Percentiles rank a stretch among this genome's conserved stretches.
phyloP scores from a whole-genome alignment of 2,113 vertebrate species.

The Progne subis region DNA sequence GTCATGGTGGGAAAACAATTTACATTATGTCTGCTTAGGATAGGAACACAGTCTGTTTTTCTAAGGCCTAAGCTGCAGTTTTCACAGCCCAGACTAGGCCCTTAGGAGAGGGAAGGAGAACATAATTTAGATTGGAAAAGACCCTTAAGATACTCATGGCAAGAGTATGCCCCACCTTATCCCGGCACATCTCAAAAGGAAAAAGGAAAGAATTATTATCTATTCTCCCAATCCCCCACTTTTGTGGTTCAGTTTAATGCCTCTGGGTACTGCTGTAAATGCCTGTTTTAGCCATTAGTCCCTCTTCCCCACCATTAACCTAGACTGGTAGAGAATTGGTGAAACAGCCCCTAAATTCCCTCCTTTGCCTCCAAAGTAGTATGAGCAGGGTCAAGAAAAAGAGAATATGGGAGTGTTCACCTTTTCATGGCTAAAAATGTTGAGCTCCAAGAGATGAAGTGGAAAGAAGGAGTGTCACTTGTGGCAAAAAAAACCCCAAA shows the following conservation, averaged over 20 bases:
- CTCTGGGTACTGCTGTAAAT: neutral
- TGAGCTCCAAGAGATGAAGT: neutral
- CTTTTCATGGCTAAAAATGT: neutral
- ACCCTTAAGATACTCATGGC: neutral
- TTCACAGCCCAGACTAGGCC: neutral
- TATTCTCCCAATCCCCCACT: neutral
- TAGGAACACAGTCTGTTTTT: neutral
- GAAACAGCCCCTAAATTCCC: neutral
- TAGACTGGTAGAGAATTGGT: neutral
- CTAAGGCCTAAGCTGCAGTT: neutral
- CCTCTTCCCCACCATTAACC: neutral
- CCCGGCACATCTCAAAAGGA: neutral
- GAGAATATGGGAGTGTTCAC: neutral
- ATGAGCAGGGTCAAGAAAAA: neutral
- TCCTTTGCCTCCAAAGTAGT: neutral
- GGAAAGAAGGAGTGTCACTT: neutral
- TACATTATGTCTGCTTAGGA: neutral
- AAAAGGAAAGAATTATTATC: neutral
- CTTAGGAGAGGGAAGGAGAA: neutral
- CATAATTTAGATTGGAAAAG: neutral
- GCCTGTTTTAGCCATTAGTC: neutral
- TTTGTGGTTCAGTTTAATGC: neutral
- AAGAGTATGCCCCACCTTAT: neutral
- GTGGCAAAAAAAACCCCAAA: neutral
- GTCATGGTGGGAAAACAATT: neutral